Base-by-base conservation (phyloP, 2,797 vertebrate species). In the Eospalax fontanierii region DNA sequence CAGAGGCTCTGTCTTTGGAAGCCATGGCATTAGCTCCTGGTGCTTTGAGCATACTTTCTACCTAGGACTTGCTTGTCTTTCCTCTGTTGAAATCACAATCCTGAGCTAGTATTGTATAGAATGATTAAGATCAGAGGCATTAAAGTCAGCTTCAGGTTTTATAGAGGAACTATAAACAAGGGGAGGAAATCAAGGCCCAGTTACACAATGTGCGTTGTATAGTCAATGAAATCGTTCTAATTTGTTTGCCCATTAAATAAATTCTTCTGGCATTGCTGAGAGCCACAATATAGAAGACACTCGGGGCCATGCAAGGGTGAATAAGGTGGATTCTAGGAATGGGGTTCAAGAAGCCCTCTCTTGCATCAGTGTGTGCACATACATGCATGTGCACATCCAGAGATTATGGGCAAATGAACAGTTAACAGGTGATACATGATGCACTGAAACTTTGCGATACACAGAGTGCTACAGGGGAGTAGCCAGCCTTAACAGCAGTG, bases 141-240 rank as follows among this genome's bases (percentile, higher is more conserved):
- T 82, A 70, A 89, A 90, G 65, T 87, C 35, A 40, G 80, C 66
- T 18, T 63, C 5, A 28, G 40, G n/a, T 85, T 93, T 94, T 94
- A 82, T 9, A 57, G 71, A 74, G 84, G n/a, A 96, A 88, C 71
- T 76, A 1, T 87, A 80, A 85, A 78, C 91, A 82, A 81, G 65
- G 40, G 73, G 78, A 74, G 90, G n/a, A 96, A 89, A 83, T 24
- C 40, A 22, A 90, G 57, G 54, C 19, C 24, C 35, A 54, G 38
- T 19, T 63, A 70, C 43, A 74, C 12, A 79, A 79, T 71, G 7
- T 14, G 59, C 61, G 46, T 35, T 92, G 33, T 89, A 81, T 83
- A 28, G 21, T 79, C 61, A 71, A 43, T 15, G 79, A 59, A 71
- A 43, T 15, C 75, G 12, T 54, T 96, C 71, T 22, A 46, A 68